Conservation (phyloP, 2,113 vertebrate genomes). For the Meriones unguiculatus region DNA sequence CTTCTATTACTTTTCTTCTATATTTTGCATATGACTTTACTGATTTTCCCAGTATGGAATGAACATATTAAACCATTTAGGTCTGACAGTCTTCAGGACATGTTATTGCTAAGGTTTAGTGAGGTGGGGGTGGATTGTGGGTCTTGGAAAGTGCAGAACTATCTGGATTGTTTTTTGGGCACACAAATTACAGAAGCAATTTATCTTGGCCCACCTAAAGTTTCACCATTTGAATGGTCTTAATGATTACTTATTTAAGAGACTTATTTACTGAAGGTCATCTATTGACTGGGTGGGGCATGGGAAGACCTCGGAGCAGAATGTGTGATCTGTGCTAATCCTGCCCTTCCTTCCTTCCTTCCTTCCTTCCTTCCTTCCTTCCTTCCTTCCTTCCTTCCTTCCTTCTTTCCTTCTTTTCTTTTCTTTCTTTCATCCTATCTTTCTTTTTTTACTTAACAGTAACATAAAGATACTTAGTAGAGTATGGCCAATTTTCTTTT, state of each 20-base stretch:
- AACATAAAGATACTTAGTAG: neutral
- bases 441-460: neutral
- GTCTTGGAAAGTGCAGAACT: neutral
- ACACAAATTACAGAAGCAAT: neutral
- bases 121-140: neutral
- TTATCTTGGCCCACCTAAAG: neutral
- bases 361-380: no score
- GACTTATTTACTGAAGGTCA: neutral
- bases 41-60: neutral
- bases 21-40: neutral
- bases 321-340: neutral
- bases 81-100: neutral
- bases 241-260: neutral
- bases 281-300: neutral
- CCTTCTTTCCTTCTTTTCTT: no score
- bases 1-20: neutral
- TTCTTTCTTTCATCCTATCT: no score
- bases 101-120: neutral
- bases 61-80: neutral
- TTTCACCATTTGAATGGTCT: neutral
- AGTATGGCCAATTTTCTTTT: neutral
- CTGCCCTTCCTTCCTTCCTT: neutral
- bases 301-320: neutral
- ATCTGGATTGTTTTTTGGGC: rapidly evolving
- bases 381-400: no score